Percentiles rank a stretch among this genome's conserved stretches.
phyloP scores from a whole-genome alignment of 2,888 invertebrate genomes.

The Drosophila multiciliata region DNA sequence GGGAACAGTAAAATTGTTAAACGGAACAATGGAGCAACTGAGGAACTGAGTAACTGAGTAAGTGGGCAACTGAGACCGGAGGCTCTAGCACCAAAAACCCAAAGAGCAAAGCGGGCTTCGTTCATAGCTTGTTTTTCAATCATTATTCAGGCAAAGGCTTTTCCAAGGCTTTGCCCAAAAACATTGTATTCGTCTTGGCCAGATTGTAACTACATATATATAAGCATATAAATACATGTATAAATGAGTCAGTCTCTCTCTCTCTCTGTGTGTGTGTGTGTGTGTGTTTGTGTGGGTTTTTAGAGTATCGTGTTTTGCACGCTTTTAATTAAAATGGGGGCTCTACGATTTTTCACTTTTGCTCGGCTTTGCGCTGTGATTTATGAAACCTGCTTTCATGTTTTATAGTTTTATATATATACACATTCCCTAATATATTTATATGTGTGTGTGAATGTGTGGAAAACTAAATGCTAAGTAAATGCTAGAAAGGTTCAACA shows the following conservation, averaged over 20 bases:
- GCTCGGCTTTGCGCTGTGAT: constrained; percentile 74
- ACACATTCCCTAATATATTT: constrained; percentile 4
- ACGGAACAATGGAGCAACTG: background rate
- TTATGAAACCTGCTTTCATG: constrained; percentile 80
- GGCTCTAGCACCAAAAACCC: constrained; percentile 12
- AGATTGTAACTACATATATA: constrained; percentile 38
- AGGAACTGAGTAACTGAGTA: background rate
- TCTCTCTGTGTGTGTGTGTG: constrained; percentile 14
- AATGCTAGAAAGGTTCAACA: constrained; percentile 67
- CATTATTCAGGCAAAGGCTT: constrained; percentile 80
- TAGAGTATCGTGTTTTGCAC: constrained; percentile 78
- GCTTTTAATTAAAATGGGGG: constrained; percentile 81
- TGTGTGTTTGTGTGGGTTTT: constrained; percentile 39
- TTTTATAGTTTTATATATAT: constrained; percentile 66
- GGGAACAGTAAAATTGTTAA: background rate
- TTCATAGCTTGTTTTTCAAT: constrained; percentile 79
- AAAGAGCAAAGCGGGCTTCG: constrained; percentile 26
- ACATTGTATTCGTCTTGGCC: constrained; percentile 67
- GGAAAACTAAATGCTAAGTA: constrained; percentile 75
- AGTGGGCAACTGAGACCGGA: constrained; percentile 6
- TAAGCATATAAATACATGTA: constrained; percentile 10
- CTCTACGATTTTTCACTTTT: constrained; percentile 76
- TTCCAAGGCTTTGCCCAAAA: constrained; percentile 69
- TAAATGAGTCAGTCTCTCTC: constrained; percentile 6
- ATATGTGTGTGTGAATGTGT: background rate